These are phyloP conservation scores for Pristionchus arcanus DNA, from an alignment of 2,888 invertebrate genomes.

Conservation along the genomic window DNA sequence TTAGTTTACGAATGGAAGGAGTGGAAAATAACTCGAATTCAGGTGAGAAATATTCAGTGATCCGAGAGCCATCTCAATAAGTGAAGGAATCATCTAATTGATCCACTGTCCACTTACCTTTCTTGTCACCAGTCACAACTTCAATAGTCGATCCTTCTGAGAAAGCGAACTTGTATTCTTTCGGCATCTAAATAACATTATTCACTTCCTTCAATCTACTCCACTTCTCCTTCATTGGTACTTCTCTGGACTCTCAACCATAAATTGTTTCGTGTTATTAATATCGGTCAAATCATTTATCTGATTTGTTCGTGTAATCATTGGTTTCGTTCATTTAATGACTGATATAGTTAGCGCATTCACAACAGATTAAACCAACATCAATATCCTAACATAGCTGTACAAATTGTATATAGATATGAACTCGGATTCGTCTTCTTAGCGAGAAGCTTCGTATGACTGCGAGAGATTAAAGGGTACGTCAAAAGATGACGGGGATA, in stretches of 20 bases:
- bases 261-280: background rate
- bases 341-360: constrained; percentile 9
- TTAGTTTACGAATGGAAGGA: constrained; percentile 31
- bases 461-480: background rate
- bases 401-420: constrained; percentile 18
- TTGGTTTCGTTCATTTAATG: constrained; percentile 33
- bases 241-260: constrained; percentile 27
- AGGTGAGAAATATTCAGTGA: constrained; percentile 7
- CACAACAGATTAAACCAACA: constrained; percentile 19
- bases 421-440: background rate
- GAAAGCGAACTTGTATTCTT: constrained; percentile 31
- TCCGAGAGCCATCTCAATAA: background rate
- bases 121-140: background rate
- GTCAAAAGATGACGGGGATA: background rate
- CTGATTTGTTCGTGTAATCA: background rate
- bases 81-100: background rate
- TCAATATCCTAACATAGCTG: constrained; percentile 40
- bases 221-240: background rate
- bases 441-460: background rate
- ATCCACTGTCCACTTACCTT: background rate
- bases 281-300: constrained; percentile 27
- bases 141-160: constrained; percentile 36
- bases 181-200: constrained; percentile 4
- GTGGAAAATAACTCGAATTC: constrained; percentile 30
- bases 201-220: background rate